phyloP scores from a whole-genome alignment of 2,888 invertebrate genomes.

The Cheilosia soror region DNA sequence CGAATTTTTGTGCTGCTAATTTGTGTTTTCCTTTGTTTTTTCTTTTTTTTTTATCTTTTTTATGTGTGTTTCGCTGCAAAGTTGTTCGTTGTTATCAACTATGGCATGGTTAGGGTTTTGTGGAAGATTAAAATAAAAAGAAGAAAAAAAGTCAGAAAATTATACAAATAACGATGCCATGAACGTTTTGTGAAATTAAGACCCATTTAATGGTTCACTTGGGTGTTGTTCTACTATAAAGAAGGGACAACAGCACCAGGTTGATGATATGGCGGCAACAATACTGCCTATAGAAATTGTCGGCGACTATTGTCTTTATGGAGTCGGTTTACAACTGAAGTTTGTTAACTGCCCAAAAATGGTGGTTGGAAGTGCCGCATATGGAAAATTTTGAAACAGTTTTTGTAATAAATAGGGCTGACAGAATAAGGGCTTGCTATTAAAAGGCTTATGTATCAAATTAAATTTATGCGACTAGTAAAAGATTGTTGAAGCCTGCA shows the following conservation, averaged over 20 bases:
- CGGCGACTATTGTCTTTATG: constrained; percentile 9
- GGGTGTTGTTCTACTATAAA: constrained; percentile 39
- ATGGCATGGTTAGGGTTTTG: not conserved
- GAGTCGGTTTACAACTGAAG: constrained; percentile 8
- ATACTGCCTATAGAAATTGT: constrained; percentile 15
- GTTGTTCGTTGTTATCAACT: constrained; percentile 20
- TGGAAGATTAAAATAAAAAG: not conserved
- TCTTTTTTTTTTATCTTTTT: constrained; percentile 36
- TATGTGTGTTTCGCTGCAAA: constrained; percentile 37
- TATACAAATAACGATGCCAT: constrained; percentile 37
- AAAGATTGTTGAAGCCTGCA: too few relatives aligned
- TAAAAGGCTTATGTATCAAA: too few relatives aligned
- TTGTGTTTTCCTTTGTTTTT: constrained; percentile 59
- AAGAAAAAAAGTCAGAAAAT: not conserved
- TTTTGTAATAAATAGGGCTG: too few relatives aligned
- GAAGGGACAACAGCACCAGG: not conserved
- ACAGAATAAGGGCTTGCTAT: too few relatives aligned
- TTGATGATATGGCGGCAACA: constrained; percentile 9
- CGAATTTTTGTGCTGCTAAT: constrained; percentile 55
- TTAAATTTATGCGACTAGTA: too few relatives aligned
- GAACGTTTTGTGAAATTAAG: constrained; percentile 60
- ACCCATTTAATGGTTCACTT: constrained; percentile 57
- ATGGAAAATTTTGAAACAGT: constrained; percentile 1
- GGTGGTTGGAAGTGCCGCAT: not conserved
- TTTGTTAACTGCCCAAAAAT: constrained; percentile 17